Evolutionary conservation across 2,113 vertebrate species (phyloP), one percentile per base, ranked within the genome.

Genomic region (Mesoclemmys tuberculata): DNA sequence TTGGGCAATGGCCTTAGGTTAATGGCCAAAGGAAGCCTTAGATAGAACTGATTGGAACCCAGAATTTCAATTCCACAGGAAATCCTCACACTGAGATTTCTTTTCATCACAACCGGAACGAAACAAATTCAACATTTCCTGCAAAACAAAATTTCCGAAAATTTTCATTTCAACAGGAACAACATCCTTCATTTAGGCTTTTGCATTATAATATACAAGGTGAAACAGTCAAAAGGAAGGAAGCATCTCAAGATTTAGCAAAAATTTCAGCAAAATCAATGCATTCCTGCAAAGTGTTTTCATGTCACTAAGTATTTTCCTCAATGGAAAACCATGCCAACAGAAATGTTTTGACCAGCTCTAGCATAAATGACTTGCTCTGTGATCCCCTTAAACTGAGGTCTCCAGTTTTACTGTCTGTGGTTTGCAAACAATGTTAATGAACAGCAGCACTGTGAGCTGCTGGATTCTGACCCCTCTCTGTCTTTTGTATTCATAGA

Each of bases 41-140:
- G 55, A 74, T 68, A 87, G 77, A 0, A 0, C 58, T 54, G 52
- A 41, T 54, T 82, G 80, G 91, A 91, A n/a, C 79, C 79, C 56
- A 82, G 80, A 78, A 31, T 91, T 95, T 87, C 88, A 83, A 85
- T 52, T 52, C 90, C 71, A 29, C 52, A 87, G 80, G 64, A 87
- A 94, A 86, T 51, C 79, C 79, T 55, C 61, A 77, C 80, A 7
- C 11, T 56, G 48, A 54, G n/a, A 21, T 52, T 88, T 80, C 49
- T 74, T 68, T 84, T 79, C 64, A 64, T 55, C 85, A 81, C 64
- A 19, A 29, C 55, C 18, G 2, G 29, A 58, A 58, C 12, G 24
- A 27, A 58, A 29, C 3, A 29, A 58, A 29, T 11, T 35, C 31
- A 64, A 64, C 31, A 64, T 64, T 64, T 14, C 31, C 26, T 64